Conservation (phyloP, 2,797 vertebrate genomes). For the Crax fasciolata region DNA sequence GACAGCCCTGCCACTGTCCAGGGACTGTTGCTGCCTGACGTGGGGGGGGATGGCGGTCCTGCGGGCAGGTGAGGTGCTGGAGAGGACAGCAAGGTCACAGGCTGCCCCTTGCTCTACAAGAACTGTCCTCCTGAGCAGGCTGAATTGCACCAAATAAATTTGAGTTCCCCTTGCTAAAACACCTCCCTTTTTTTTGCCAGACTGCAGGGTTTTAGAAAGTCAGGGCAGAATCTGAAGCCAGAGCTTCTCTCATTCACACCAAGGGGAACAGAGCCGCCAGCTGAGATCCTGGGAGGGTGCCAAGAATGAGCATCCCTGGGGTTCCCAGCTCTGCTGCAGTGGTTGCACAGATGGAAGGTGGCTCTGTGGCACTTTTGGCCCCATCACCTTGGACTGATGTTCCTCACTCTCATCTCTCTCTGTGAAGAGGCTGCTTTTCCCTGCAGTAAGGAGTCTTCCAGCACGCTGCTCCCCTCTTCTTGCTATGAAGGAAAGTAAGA, state of each 20-base stretch:
- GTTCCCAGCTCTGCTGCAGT: constrained; percentile 17
- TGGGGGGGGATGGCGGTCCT: background rate
- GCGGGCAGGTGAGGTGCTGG: background rate
- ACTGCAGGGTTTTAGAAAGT: background rate
- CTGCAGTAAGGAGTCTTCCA: background rate
- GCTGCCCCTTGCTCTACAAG: constrained; percentile 18
- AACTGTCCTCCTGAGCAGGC: background rate
- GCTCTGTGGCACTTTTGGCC: background rate
- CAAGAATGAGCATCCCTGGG: constrained; percentile 15
- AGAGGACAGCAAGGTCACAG: fast-evolving
- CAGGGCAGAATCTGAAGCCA: constrained; percentile 8
- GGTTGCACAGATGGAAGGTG: constrained; percentile 22
- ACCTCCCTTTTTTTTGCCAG: constrained; percentile 30
- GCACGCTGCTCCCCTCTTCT: background rate
- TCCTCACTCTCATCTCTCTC: background rate
- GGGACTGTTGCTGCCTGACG: too few relatives aligned
- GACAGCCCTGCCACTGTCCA: background rate
- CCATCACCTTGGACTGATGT: background rate
- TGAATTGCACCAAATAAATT: constrained; percentile 43
- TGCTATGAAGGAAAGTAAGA: background rate
- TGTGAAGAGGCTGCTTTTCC: background rate
- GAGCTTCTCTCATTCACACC: constrained; percentile 32
- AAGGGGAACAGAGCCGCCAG: constrained; percentile 20
- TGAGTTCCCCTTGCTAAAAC: constrained; percentile 28
- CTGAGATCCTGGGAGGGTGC: background rate